phyloP scores from a whole-genome alignment of 2,113 vertebrate genomes.

The Rissa tridactyla region DNA sequence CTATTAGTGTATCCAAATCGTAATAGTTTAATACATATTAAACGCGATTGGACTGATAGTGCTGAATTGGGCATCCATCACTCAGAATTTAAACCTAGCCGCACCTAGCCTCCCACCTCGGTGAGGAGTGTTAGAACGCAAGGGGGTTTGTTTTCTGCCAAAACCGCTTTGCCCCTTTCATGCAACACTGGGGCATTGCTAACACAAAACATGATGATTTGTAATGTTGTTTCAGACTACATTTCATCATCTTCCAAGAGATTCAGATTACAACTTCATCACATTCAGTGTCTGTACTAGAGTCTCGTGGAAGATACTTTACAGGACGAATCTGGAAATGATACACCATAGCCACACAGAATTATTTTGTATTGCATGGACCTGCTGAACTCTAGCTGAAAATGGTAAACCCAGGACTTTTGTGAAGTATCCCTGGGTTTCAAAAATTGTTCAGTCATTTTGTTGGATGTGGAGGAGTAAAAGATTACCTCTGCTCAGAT shows the following conservation, averaged over 20 bases:
- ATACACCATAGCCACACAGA: not conserved
- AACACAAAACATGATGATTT: accelerated
- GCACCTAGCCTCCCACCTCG: too few species aligned
- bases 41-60: too few species aligned
- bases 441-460: not conserved
- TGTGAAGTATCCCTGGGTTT: not conserved
- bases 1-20: too few species aligned
- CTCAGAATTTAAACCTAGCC: too few species aligned
- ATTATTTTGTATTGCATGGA: not conserved
- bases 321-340: not conserved
- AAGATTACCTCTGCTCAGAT: not conserved
- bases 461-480: not conserved
- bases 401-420: accelerated
- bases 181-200: too few species aligned
- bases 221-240: not conserved
- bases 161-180: too few species aligned
- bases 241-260: not conserved
- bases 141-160: too few species aligned
- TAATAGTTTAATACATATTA: too few species aligned
- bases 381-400: not conserved
- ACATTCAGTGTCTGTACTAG: not conserved
- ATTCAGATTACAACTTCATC: not conserved
- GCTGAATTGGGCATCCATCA: too few species aligned
- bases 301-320: not conserved
- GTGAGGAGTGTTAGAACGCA: too few species aligned